Evolutionary conservation across 53 echinoderm and acorn worm genomes (phyloP), one percentile per base, ranked within the genome.

Genomic region (Crossaster papposus): DNA sequence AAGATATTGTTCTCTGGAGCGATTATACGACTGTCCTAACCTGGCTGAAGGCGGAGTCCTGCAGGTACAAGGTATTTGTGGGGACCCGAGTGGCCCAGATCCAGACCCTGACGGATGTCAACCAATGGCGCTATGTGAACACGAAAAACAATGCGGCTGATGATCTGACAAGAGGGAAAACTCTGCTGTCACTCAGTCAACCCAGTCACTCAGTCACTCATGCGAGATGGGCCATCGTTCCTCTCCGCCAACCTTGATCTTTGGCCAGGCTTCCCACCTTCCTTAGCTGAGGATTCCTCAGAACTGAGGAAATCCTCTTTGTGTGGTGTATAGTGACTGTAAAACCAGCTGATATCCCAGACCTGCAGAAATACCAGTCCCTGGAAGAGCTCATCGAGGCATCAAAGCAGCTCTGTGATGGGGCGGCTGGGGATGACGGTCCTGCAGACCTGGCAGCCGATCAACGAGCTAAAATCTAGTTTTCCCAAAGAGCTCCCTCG

Each of bases 121-220:
- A 36, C 28, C 51, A 44, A n/a, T 89, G 89, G 89, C 77, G 70
- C 30, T 70, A 91, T 72, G 81, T 89, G 23, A 64, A 89, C 11
- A 74, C 64, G 5, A n/a, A n/a, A n/a, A n/a, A n/a, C n/a, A n/a
- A n/a, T n/a, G n/a, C n/a, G n/a, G n/a, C n/a, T n/a, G n/a, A 78
- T 51, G 52, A 51, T 29, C 28, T 70, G 11, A 82, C 62, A 22
- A 62, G 64, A 14, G 70, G 84, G 70, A 51, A 36, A 29, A 24
- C 62, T 28, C 54, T 74, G 75, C 55, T 36, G 29, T 20, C 44
- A 14, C 74, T 74, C 20, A 36, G 65, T 11, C 73, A 74, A 30
- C 74, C 73, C 76, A 34, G 53, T n/a, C n/a, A n/a, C n/a, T n/a
- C 28, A 24, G 53, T 30, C 75, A 76, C n/a, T n/a, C n/a, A n/a